Evolutionary conservation across 2,797 vertebrate genomes (phyloP).

Genomic region (Lemur catta): DNA sequence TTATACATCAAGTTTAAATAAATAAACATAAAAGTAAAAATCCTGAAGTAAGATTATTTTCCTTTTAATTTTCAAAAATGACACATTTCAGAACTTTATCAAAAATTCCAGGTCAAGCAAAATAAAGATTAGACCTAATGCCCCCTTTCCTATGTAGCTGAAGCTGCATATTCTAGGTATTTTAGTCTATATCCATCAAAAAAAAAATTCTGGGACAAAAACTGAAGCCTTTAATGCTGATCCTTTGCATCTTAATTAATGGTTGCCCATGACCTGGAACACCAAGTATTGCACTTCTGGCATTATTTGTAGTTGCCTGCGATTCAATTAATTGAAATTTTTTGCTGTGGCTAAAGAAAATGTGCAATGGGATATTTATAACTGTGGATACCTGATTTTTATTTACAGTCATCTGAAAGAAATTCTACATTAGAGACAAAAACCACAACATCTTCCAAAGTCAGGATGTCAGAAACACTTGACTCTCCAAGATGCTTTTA

Average conservation of each 20-base stretch:
- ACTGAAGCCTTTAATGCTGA: slow-evolving; percentile 45
- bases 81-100: slow-evolving; percentile 51
- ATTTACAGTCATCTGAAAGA: slow-evolving; percentile 56
- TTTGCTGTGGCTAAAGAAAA: slow-evolving; percentile 74
- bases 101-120: slow-evolving; percentile 65
- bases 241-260: slow-evolving; percentile 71
- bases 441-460: background rate
- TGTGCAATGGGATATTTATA: slow-evolving; percentile 70
- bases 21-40: slow-evolving; percentile 10
- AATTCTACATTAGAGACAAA: slow-evolving; percentile 8
- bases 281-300: slow-evolving; percentile 69
- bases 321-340: slow-evolving; percentile 74
- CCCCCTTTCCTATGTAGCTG: slow-evolving; percentile 32
- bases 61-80: slow-evolving; percentile 58
- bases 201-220: slow-evolving; percentile 44
- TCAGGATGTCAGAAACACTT: slow-evolving; percentile 28
- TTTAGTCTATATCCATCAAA: slow-evolving; percentile 53
- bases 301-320: slow-evolving; percentile 70
- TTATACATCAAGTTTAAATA: background rate
- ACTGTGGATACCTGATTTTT: slow-evolving; percentile 57
- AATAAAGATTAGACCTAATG: slow-evolving; percentile 49
- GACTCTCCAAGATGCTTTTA: background rate
- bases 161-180: slow-evolving; percentile 47
- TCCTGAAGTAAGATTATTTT: slow-evolving; percentile 41
- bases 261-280: slow-evolving; percentile 55